These are phyloP conservation scores for Acanthosepion pharaonis DNA, from an alignment of 2,888 invertebrate species.

Conservation along the genomic window DNA sequence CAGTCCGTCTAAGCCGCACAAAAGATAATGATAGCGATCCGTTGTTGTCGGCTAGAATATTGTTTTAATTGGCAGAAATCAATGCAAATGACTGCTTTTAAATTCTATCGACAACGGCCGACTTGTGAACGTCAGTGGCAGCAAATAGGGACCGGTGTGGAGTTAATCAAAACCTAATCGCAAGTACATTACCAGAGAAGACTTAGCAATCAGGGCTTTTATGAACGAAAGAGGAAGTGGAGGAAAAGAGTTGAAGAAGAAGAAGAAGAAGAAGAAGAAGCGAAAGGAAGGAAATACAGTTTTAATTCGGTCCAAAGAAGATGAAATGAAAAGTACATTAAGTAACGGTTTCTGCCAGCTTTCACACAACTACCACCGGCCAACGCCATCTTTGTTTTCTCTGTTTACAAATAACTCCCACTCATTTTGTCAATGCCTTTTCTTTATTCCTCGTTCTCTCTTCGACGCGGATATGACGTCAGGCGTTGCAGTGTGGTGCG, in stretches of 20 bases:
- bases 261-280: background rate
- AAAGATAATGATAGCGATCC: constrained; percentile 18
- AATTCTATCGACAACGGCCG: background rate
- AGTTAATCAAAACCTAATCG: background rate
- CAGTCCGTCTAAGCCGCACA: background rate
- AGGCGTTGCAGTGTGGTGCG: constrained; percentile 33
- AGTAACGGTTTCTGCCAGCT: background rate
- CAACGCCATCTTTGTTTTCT: background rate
- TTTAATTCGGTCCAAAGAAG: background rate
- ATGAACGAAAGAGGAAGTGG: background rate
- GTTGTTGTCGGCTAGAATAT: constrained; percentile 15
- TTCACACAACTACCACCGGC: background rate
- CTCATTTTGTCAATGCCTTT: background rate
- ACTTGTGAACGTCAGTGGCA: background rate
- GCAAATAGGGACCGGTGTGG: background rate
- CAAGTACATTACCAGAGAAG: background rate
- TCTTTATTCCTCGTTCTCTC: background rate
- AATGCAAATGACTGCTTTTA: background rate
- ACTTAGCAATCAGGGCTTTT: too few relatives aligned
- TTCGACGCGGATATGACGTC: background rate
- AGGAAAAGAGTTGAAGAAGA: background rate
- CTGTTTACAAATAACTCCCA: background rate
- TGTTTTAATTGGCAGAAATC: constrained; percentile 20
- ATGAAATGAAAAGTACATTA: background rate
- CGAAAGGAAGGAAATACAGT: background rate